Base-by-base conservation (phyloP, 2,797 vertebrate species). In the Micropoecilia bifurca region DNA sequence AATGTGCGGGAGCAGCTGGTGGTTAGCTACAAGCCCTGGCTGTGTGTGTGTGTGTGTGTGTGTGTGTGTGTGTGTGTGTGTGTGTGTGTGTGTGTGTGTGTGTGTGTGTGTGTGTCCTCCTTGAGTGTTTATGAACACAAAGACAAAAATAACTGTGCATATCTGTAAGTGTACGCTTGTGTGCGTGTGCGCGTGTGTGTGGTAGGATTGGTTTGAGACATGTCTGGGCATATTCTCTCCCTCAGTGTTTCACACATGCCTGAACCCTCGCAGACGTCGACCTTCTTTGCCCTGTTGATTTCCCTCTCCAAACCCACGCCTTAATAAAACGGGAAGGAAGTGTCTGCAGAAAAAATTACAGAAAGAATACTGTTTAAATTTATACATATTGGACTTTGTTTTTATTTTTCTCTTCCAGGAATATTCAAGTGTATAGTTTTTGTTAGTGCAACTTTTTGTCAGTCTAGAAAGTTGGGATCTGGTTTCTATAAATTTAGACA, bases 201-300 rank as follows among this genome's bases (percentile, higher is more conserved):
- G 68, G 73, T 22, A 57, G 80, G 68, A 73, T 76, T 22, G 73
- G 78, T 80, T 22, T 69, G 5, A 78, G 89, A 90, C 93, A 94
- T 94, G 92, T 80, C 92, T 28, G 85, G 91, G 72, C 91, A 39
- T 91, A 92, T 93, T 88, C 87, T 81, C 79, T 63, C 63, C 0
- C 12, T 75, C 78, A 63, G 72, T 33, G 80, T 53, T 68, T 68
- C 46, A 63, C 45, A 79, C 72, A 79, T 6, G 83, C 72, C 78
- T 45, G 73, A 76, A 75, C 68, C 41, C n/a, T 71, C 68, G 3
- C 33, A 63, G 30, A 71, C 73, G 74, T 25, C 41, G 6, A 66
- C 43, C n/a, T 69, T 6, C 14, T n/a, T 30, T 59, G 16, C 14
- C 20, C 14, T 46, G 41, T 16, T 16, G 14, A 45, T 25, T 45